Conservation (phyloP, 2,797 vertebrate species). For the Halcyon smyrnensis region DNA sequence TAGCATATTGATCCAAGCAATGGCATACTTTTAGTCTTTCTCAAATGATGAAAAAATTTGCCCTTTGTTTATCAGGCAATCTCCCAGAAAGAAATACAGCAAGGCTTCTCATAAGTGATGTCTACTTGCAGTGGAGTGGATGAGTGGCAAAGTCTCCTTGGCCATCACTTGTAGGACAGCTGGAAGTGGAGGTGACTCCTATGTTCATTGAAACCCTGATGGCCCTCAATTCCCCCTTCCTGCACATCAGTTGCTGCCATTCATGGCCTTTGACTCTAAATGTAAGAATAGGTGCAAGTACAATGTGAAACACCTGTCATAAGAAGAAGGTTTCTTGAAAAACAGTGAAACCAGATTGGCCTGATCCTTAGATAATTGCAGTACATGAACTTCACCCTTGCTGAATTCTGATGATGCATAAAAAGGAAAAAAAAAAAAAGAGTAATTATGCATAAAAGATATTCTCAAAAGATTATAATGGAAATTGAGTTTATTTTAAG, state of each 20-base stretch:
- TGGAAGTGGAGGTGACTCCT: not conserved
- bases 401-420: not conserved
- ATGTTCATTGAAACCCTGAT: rapidly evolving
- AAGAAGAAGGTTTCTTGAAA: not conserved
- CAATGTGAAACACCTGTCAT: not conserved
- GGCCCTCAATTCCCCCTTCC: not conserved
- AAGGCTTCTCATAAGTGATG: not conserved
- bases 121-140: not conserved
- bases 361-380: not conserved
- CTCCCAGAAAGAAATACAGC: not conserved
- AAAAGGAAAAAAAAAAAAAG: not conserved
- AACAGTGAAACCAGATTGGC: not conserved
- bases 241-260: not conserved
- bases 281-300: not conserved
- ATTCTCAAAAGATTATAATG: constrained; percentile 11
- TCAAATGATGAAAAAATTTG: not conserved
- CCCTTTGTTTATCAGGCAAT: not conserved
- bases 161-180: rapidly evolving
- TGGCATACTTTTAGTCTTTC: not conserved
- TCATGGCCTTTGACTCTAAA: not conserved
- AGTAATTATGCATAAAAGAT: constrained; percentile 13
- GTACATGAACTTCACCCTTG: not conserved
- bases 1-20: not conserved
- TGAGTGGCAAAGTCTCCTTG: not conserved
- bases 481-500: constrained; percentile 42